Conservation (phyloP, 1,140 invertebrate genomes). For the Diachasmimorpha longicaudata region DNA sequence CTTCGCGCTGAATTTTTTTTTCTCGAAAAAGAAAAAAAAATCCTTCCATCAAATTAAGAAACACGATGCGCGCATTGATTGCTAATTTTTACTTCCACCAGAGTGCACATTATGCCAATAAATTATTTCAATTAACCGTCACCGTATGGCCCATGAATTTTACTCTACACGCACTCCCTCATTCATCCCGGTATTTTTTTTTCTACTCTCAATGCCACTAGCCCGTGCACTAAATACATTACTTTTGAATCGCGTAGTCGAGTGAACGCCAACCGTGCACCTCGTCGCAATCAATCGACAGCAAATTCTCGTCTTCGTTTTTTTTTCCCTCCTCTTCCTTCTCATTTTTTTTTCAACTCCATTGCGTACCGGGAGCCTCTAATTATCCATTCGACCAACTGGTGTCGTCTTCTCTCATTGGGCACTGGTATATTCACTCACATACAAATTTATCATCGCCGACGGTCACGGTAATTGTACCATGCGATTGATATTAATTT, state of each 20-base stretch:
- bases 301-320: constrained; percentile 28
- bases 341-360: constrained; percentile 24
- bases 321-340: constrained; percentile 17
- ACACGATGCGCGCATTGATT: constrained; percentile 8
- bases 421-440: constrained; percentile 3
- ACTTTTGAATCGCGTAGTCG: neutral
- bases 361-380: constrained; percentile 22
- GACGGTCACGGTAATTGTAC: neutral
- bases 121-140: constrained; percentile 39
- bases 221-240: constrained; percentile 14
- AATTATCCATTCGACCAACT: neutral
- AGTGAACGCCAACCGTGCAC: neutral
- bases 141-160: constrained; percentile 14
- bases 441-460: neutral
- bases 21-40: neutral
- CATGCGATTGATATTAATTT: neutral
- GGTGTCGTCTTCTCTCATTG: constrained; percentile 13
- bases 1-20: neutral
- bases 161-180: neutral
- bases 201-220: neutral
- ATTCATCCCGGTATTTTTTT: neutral
- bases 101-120: constrained; percentile 44
- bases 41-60: neutral
- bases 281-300: constrained; percentile 28
- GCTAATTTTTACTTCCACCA: constrained; percentile 27